These are phyloP conservation scores for Acrobasis consociella DNA, from an alignment of 2,888 invertebrate genomes.

Conservation along the genomic window DNA sequence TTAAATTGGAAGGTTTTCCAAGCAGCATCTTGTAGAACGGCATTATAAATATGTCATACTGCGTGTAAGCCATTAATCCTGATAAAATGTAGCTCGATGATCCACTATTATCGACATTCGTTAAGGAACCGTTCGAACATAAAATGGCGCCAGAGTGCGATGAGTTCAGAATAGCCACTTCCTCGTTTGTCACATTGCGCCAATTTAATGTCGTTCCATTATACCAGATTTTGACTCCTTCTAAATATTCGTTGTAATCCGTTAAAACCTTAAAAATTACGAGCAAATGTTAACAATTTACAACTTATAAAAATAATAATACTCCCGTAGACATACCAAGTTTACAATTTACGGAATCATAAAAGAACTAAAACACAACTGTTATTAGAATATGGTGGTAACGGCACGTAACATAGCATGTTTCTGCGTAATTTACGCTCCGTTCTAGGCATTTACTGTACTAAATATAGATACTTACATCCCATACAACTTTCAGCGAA, in stretches of 20 bases:
- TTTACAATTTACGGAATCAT: neutral
- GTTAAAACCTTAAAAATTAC: conserved; percentile 67
- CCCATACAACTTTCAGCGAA: conserved; percentile 91
- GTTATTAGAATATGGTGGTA: conserved; percentile 11
- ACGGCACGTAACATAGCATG: conserved; percentile 19
- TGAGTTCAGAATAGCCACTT: conserved; percentile 53
- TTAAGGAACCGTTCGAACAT: conserved; percentile 85
- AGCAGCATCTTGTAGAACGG: conserved; percentile 94
- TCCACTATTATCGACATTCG: conserved; percentile 86
- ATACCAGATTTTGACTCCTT: conserved; percentile 87
- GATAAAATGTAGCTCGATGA: conserved; percentile 88
- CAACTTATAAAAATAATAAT: neutral
- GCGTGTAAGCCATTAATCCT: conserved; percentile 91
- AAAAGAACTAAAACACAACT: conserved; percentile 17
- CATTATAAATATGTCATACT: conserved; percentile 95
- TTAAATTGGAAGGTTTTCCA: conserved; percentile 96
- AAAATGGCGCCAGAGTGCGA: conserved; percentile 53
- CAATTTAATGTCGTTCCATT: conserved; percentile 75
- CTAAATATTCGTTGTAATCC: conserved; percentile 82
- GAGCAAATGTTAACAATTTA: conserved; percentile 8
- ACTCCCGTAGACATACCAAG: neutral
- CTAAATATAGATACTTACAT: conserved; percentile 80
- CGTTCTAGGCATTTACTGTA: conserved; percentile 7
- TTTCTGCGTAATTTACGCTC: conserved; percentile 10
- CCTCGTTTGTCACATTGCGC: conserved; percentile 67